Base-by-base conservation (phyloP, 2,113 vertebrate species). In the Sinocyclocheilus rhinocerous region DNA sequence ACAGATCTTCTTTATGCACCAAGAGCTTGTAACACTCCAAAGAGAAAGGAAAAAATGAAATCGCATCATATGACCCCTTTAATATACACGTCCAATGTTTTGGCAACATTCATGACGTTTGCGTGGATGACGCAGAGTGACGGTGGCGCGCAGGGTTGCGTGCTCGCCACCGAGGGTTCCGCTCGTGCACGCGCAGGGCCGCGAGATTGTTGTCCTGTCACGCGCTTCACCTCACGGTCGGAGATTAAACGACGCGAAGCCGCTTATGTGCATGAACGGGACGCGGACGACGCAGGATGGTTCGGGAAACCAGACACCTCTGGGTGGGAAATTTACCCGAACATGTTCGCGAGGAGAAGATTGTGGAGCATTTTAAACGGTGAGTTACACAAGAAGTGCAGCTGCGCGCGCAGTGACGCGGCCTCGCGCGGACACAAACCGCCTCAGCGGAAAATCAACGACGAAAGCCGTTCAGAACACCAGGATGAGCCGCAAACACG, bases 241-340 rank as follows among this genome's bases (percentile, higher is more conserved):
- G 92, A 90, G 92, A 92, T 91, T 92, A 91, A 92, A 48, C 45
- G 45, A 48, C 45, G 45, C 45, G 45, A 92, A 26, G 81, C 91
- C 93, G 92, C 94, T 89, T 93, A 94, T 94, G 94, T 93, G 94
- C 91, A 91, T 93, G 93, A 91, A 48, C 45, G 93, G 94, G 93
- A 84, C 75, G 90, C 91, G 82, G 78, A 75, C 86, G 86, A 76
- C 91, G 89, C 96, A 99, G 93, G 94, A 99, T 99, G 98, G 97
- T 98, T 93, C 97, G 98, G 96, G 98, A 99, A 96, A 99, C 98
- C 96, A 97, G 98, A 95, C 98, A 99, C 94, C 97, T 99, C 87
- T 99, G 98, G 98, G 98, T 99, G 96, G 98, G 98, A 93, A 99
- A 99, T 96, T 96, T 99, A 94, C 98, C 98, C 94, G 98, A 99